Base-by-base conservation (phyloP, 1,140 invertebrate genomes). In the Gonioctena quinquepunctata region DNA sequence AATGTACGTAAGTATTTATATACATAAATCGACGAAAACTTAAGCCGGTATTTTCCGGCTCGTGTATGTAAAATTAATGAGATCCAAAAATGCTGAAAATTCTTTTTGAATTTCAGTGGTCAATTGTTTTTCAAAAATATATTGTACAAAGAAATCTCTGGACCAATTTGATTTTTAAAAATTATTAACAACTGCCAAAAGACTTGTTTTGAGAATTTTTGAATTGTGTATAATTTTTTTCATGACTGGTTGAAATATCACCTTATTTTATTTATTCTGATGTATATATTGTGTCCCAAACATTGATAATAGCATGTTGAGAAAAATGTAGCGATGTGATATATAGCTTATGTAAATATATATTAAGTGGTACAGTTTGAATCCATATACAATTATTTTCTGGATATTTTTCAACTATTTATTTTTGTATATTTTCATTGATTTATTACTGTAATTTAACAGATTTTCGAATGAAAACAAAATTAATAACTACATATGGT, bases 321-420 rank as follows among this genome's bases (percentile, higher is more conserved):
- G 42, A 25, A 22, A 61, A 69, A 68, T 59, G 73, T 77, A 77
- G 75, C 69, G 70, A 70, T 77, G 75, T 77, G 73, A 77, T 75
- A 75, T 72, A 75, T 77, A 77, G 71, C 73, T 73, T 75, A 71
- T 76, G 72, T 76, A 74, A 73, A 75, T 74, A 76, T 54, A 54
- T 75, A 73, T 42, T 77, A 69, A 68, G 70, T 72, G 72, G 70
- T 63, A 68, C 50, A 61, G 62, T 66, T 57, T 72, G 71, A 71
- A 71, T 69, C 65, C 33, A 54, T 25, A 59, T 59, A 59, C 25
- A 59, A 25, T 22, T 26, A 5, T 25, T 59, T 22, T 25, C 11
- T 59, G 11, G 3, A 59, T 26, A 7, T 7, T 25, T 25, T 59
- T 28, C 21, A 22, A 59, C 21, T 59, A 42, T 13, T 54, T 54